These are phyloP conservation scores for Mellilla xanthometata DNA, from an alignment of 2,888 invertebrate genomes.

Conservation along the genomic window DNA sequence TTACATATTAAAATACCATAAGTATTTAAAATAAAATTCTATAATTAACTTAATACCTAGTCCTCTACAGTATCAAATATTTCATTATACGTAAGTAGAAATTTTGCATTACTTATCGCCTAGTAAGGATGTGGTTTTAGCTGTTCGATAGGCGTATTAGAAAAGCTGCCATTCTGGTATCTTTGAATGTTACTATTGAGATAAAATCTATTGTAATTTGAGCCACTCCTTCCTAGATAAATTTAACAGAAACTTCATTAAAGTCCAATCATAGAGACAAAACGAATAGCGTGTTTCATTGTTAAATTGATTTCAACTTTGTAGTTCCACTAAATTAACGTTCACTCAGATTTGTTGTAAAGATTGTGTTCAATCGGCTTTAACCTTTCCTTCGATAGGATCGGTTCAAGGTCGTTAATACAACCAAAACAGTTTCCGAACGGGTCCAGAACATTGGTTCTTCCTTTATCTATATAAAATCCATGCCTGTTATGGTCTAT, in stretches of 20 bases:
- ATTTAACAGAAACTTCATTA: conserved; percentile 15
- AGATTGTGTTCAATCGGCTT: conserved; percentile 2
- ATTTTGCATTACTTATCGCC: too few species aligned
- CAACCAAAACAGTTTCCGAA: conserved; percentile 29
- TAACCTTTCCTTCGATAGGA: conserved; percentile 20
- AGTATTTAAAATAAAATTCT: too few species aligned
- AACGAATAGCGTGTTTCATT: conserved; percentile 9
- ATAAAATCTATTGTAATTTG: conserved; percentile 11
- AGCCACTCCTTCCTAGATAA: conserved; percentile 9
- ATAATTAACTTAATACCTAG: too few species aligned
- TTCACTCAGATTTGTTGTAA: conserved; percentile 5
- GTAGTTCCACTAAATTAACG: conserved; percentile 8
- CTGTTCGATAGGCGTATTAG: too few species aligned
- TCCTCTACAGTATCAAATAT: too few species aligned
- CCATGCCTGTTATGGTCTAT: conserved; percentile 40
- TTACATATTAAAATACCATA: too few species aligned
- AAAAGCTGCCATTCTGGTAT: too few species aligned
- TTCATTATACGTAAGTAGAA: too few species aligned
- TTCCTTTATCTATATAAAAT: conserved; percentile 41
- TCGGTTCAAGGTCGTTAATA: conserved; percentile 26
- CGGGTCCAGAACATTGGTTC: conserved; percentile 23
- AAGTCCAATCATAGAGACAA: conserved; percentile 12
- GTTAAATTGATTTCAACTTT: conserved; percentile 10
- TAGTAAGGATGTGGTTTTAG: too few species aligned
- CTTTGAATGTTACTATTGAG: conserved; percentile 5